Base-by-base conservation (phyloP, 2,888 invertebrate species). In the Odontocerum albicorne region DNA sequence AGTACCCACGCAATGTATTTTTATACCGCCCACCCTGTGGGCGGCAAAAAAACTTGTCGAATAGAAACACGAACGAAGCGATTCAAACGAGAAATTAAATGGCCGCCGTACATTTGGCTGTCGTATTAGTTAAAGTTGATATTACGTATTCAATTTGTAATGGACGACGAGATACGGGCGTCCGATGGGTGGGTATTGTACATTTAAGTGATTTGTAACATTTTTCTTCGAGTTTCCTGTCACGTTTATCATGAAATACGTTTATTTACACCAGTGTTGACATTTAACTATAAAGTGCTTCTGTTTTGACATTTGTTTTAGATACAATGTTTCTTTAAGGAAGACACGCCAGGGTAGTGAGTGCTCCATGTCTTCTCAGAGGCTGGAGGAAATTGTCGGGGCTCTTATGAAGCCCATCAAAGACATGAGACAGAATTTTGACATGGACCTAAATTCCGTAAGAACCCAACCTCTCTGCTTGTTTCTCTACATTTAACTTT, bases 81-180 rank as follows among this genome's bases (percentile, higher is more conserved):
- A 69, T 72, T 72, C 66, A 63, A 63, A 63, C 56, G 73, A 76
- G 76, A 74, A 76, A 75, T 36, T 77, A 77, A 76, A 77, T 77
- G 77, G 77, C 72, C 75, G 57, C 40, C 49, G 20, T 35, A 49
- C 38, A 40, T 42, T 49, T 57, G 57, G 44, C 52, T 46, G 39
- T 57, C 57, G 40, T 52, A 44, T 53, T 49, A 38, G 33, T 42
- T 22, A 74, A 73, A 72, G 68, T 70, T 74, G 70, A 68, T 74
- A 69, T 67, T 72, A 70, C 43, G 47, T 40, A 70, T 17, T 32
- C 12, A 71, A 71, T 72, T 65, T 74, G 73, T 74, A 72, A 77
- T 77, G 77, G 77, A 76, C 70, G 76, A 72, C 70, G 70, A 71
- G 63, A 66, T 32, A 4, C 46, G 22, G 27, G 31, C 39, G 19